phyloP scores from a whole-genome alignment of 1,140 invertebrate species.

The Ectropis grisescens region DNA sequence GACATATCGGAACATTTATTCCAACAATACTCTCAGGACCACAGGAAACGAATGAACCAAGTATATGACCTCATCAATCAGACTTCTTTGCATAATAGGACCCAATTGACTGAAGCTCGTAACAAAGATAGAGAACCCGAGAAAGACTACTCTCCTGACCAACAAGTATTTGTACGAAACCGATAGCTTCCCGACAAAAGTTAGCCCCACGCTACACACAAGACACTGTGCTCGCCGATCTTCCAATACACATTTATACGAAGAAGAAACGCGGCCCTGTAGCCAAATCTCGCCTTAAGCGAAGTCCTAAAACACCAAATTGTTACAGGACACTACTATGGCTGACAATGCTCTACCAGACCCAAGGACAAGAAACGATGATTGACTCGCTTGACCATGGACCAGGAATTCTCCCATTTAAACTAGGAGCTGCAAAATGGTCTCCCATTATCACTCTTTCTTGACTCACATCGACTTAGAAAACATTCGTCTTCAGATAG shows the following conservation, averaged over 20 bases:
- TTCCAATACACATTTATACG: slow-evolving; percentile 16
- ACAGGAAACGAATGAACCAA: slow-evolving; percentile 1
- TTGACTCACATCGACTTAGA: slow-evolving; percentile 5
- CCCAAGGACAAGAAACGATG: slow-evolving; percentile 7
- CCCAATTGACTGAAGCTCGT: slow-evolving; percentile 3
- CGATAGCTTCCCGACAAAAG: slow-evolving; percentile 9
- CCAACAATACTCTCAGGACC: slow-evolving; percentile 4
- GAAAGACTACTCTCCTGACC: slow-evolving; percentile 8
- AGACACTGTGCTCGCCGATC: slow-evolving; percentile 10
- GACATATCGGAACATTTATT: slow-evolving; percentile 4
- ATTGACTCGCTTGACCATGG: slow-evolving; percentile 11
- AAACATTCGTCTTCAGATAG: background rate
- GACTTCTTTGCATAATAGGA: slow-evolving; percentile 3
- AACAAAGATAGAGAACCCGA: slow-evolving; percentile 12
- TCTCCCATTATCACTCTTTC: slow-evolving; percentile 11
- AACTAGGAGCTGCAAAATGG: slow-evolving; percentile 5
- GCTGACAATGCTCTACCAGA: slow-evolving; percentile 2
- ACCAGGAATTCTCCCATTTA: slow-evolving; percentile 10
- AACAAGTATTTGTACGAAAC: slow-evolving; percentile 14
- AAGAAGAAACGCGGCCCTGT: slow-evolving; percentile 11
- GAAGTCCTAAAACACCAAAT: slow-evolving; percentile 11
- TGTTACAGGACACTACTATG: slow-evolving; percentile 12
- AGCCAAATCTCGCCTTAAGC: slow-evolving; percentile 13
- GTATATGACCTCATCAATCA: slow-evolving; percentile 9
- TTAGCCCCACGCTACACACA: slow-evolving; percentile 7